Conservation (phyloP, 2,888 invertebrate genomes). For the Hydraecia micacea region DNA sequence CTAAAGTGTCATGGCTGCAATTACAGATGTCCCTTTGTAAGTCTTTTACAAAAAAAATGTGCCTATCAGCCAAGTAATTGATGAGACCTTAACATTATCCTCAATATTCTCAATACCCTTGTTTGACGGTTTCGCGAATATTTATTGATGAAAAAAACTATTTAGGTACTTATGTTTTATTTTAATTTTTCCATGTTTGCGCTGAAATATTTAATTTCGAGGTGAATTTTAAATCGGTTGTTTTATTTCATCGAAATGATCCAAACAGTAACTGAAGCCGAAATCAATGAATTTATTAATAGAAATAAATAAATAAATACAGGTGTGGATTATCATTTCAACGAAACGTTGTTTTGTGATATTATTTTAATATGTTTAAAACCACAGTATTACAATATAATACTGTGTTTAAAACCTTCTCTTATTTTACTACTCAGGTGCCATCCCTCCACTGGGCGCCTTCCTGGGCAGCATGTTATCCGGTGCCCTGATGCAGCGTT, state of each 20-base stretch:
- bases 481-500: constrained; percentile 88
- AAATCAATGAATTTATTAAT: not conserved
- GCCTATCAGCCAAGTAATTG: constrained; percentile 3
- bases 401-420: not conserved
- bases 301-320: not conserved
- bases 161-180: too few species aligned
- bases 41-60: not conserved
- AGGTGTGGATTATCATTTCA: not conserved
- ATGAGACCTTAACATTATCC: constrained; percentile 8
- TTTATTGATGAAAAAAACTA: constrained; percentile 4
- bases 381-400: too few species aligned
- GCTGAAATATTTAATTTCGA: not conserved
- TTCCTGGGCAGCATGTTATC: constrained; percentile 89
- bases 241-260: not conserved
- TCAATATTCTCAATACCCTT: constrained; percentile 5
- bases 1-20: not conserved
- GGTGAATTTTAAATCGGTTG: not conserved
- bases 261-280: not conserved
- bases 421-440: constrained; percentile 77
- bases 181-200: not conserved
- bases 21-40: not conserved
- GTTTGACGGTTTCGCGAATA: not conserved
- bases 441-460: constrained; percentile 90
- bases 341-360: not conserved
- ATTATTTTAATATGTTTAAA: not conserved